Base-by-base conservation (phyloP, 2,797 vertebrate species). In the Xiphorhynchus erythropygius region DNA sequence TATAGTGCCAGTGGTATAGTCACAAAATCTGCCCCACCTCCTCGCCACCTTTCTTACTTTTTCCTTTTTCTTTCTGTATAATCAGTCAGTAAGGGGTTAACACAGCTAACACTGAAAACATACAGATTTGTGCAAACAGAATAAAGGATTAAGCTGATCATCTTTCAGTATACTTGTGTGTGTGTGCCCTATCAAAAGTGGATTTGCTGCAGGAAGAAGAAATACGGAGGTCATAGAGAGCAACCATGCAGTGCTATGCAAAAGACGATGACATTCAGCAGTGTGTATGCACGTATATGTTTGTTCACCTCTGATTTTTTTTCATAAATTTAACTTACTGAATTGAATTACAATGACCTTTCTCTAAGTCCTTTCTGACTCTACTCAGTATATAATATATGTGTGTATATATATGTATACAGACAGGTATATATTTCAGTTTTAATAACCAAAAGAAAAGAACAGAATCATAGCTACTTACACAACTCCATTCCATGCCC, bases 261-360 rank as follows among this genome's bases (percentile, higher is more conserved):
- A 57, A 57, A 85, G 17, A 90, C 30, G 28, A 57, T 71, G 50
- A 75, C 69, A 90, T 91, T 94, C 79, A 75, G 76, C 53, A 84
- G 30, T 46, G 8, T 44, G n/a, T 42, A 24, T 28, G 21, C 44
- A 63, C 33, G 33, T 41, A 25, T 52, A 37, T 19, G 28, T 79
- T 85, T 86, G 69, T 41, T 81, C 62, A 69, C 46, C 68, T 73
- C 46, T 77, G 6, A 1, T 59, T 71, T 60, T 75, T 75, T 84
- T 57, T 87, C 78, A 82, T 80, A 80, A 53, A 83, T 68, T 84
- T 88, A 80, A 87, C 62, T 49, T 88, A 65, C 2, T 75, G 69
- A 84, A 86, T 84, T 91, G 68, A 94, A 92, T 91, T 91, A 79
- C 49, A 53, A 27, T 92, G 87, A 85, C 79, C 75, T 96, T 94